These are phyloP conservation scores for Porites evermanni DNA, from an alignment of 92 coral and sea anemone genomes.

Conservation along the genomic window DNA sequence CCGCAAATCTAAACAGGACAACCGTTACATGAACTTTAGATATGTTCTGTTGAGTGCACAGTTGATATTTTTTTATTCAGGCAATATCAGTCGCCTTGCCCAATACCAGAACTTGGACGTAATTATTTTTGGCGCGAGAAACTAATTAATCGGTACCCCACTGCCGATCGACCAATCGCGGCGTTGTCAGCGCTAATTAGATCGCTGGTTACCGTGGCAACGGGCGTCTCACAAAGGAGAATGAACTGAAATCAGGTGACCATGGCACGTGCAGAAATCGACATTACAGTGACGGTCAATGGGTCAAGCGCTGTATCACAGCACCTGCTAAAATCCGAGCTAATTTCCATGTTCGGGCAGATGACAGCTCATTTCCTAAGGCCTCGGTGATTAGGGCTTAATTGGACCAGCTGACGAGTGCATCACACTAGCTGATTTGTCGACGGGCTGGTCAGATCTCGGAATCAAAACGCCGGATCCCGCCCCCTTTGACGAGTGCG, in stretches of 20 bases:
- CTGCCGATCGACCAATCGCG: slow-evolving; percentile 77
- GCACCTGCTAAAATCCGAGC: slow-evolving; percentile 95
- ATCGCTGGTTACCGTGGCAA: slow-evolving; percentile 85
- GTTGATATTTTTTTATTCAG: slow-evolving; percentile 11
- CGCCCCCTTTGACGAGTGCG: slow-evolving; percentile 96
- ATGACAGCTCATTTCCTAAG: slow-evolving; percentile 99
- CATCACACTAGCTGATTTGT: slow-evolving; percentile 93
- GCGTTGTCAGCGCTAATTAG: slow-evolving; percentile 74
- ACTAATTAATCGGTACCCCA: slow-evolving; percentile 83
- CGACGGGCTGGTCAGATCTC: slow-evolving; percentile 92
- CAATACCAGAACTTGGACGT: slow-evolving; percentile 35
- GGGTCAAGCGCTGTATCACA: slow-evolving; percentile 73
- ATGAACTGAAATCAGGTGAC: slow-evolving; percentile 79
- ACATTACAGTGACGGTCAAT: slow-evolving; percentile 77
- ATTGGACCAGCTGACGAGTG: slow-evolving; percentile 99
- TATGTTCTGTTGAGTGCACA: slow-evolving; percentile 1
- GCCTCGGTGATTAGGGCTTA: slow-evolving; percentile 98
- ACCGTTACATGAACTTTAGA: slow-evolving; percentile 16
- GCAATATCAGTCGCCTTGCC: slow-evolving; percentile 39
- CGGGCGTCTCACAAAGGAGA: slow-evolving; percentile 77
- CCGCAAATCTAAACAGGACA: slow-evolving; percentile 9
- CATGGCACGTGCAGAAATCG: slow-evolving; percentile 89
- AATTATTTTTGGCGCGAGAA: slow-evolving; percentile 92
- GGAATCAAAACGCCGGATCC: slow-evolving; percentile 97
- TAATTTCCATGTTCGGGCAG: slow-evolving; percentile 91